These are phyloP conservation scores for Drosophila gaucha DNA, from an alignment of 2,888 invertebrate genomes.

Conservation along the genomic window DNA sequence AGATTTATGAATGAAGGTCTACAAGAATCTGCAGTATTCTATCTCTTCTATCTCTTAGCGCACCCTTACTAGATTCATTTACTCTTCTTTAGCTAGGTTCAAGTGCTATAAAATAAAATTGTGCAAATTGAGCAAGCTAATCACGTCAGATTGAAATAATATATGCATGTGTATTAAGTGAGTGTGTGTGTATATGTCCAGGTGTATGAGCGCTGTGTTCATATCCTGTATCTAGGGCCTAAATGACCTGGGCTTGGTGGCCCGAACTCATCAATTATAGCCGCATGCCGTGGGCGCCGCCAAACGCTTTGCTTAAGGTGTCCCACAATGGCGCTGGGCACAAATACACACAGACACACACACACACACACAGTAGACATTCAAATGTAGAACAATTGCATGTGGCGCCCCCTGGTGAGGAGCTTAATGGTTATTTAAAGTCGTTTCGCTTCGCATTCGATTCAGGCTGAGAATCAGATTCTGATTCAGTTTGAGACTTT, in stretches of 20 bases:
- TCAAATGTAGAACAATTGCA: slow-evolving; percentile 52
- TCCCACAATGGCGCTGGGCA: slow-evolving; percentile 30
- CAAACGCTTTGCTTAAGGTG: slow-evolving; percentile 50
- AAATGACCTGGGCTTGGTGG: slow-evolving; percentile 72
- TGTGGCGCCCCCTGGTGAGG: slow-evolving; percentile 46
- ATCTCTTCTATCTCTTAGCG: neutral
- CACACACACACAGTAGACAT: slow-evolving; percentile 32
- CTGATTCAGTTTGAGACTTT: slow-evolving; percentile 29
- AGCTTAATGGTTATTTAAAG: slow-evolving; percentile 61
- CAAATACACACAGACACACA: slow-evolving; percentile 19
- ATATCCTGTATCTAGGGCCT: slow-evolving; percentile 26
- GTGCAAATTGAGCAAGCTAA: slow-evolving; percentile 36
- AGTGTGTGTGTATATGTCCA: slow-evolving; percentile 1
- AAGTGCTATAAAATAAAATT: slow-evolving; percentile 22
- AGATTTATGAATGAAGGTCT: no score
- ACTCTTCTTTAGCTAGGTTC: no score
- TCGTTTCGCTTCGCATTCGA: slow-evolving; percentile 30
- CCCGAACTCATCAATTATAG: slow-evolving; percentile 74
- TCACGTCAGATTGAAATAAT: slow-evolving; percentile 18
- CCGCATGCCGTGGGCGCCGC: slow-evolving; percentile 56
- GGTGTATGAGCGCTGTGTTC: slow-evolving; percentile 7
- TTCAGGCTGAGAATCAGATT: slow-evolving; percentile 14
- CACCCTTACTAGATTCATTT: neutral
- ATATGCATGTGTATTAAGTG: slow-evolving; percentile 11
- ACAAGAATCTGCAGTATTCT: no score